A percentile compares a stretch with the other conserved stretches of the same genome.
phyloP scores from a whole-genome alignment of 2,113 vertebrate genomes.

The Mus spicilegus region DNA sequence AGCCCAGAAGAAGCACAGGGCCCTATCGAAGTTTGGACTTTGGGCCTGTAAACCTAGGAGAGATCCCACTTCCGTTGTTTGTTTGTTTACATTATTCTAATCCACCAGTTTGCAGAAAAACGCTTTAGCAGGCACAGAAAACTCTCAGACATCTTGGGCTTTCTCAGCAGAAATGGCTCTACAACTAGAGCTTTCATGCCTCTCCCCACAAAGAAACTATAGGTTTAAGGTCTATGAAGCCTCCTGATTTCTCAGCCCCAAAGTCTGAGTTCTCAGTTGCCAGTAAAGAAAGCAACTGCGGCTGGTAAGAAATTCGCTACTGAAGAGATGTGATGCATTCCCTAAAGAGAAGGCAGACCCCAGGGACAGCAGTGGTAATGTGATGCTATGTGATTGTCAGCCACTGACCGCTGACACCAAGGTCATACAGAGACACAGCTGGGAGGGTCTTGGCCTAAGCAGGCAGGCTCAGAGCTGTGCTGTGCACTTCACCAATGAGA shows the following conservation, averaged over 20 bases:
- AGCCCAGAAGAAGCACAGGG: neutral
- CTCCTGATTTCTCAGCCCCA: neutral
- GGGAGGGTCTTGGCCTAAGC: neutral
- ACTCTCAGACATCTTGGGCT: neutral
- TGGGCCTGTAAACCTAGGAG: neutral
- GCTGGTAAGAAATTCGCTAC: neutral
- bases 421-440: neutral
- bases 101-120: neutral
- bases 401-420: fast-evolving
- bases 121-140: neutral
- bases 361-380: too few species aligned
- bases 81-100: neutral
- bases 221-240: neutral
- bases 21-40: neutral
- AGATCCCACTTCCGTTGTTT: neutral
- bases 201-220: neutral
- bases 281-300: neutral
- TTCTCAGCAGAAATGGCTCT: neutral
- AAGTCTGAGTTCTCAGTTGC: neutral
- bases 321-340: neutral
- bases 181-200: neutral
- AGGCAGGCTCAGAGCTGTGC: neutral
- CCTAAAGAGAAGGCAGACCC: neutral
- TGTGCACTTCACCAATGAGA: fast-evolving
- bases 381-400: neutral